Evolutionary conservation across 35 echinoderm and acorn worm genomes (phyloP), one percentile per base, ranked within the genome.

Genomic region (Lytechinus variegatus): DNA sequence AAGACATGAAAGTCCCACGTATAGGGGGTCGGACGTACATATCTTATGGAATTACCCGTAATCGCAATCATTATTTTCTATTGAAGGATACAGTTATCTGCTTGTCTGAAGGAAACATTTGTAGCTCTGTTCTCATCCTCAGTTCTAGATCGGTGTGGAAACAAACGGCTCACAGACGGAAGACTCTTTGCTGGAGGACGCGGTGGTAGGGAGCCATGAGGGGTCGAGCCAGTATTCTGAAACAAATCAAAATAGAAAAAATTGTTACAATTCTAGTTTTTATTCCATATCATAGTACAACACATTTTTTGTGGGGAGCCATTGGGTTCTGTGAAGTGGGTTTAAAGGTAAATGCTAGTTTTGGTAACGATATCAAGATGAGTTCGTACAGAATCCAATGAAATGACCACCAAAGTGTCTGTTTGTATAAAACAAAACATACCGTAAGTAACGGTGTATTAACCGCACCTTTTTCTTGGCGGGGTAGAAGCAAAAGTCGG

Each of bases 141-240:
- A 14, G 89, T 91, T 28, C 53, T 27, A 52, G 94, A 87, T 57
- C 79, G 89, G 92, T 96, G 96, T 11, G 96, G 97, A 95, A 99
- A 99, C 24, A 99, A 94, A 6, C 98, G 88, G 86, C 98, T 99
- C 10, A 99, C 96, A 54, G 98, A 97, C 3, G 97, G 97, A 6
- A 91, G 96, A 96, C 98, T 99, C 87, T 99, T 99, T n/a, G 94
- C 55, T 4, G 97, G 98, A 27, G 97, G 98, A 52, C 98, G 90
- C 9, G 98, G 95, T 8, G 97, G 94, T 29, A 29, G 86, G 0
- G 71, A 91, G 12, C 95, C 94, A 28, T 92, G 54, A 5, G 98
- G 96, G 60, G 98, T 97, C 28, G 29, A 53, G 7, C 95, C 94
- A 87, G 53, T 57, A 87, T 96, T 94, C 97, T 97, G 94, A 13